These are phyloP conservation scores for Drosophila mayri DNA, from an alignment of 1,140 invertebrate species.

Conservation along the genomic window DNA sequence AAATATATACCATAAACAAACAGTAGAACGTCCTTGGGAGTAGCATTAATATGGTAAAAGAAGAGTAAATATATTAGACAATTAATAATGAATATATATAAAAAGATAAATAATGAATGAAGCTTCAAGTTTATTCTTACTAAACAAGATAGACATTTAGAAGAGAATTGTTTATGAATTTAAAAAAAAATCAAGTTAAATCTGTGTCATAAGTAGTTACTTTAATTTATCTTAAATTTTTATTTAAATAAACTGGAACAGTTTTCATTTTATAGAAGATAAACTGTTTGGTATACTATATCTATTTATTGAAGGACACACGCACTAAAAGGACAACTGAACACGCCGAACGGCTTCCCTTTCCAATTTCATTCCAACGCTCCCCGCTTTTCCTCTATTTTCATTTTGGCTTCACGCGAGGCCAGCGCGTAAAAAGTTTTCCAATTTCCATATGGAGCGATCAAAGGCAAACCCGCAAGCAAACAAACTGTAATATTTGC, in stretches of 20 bases:
- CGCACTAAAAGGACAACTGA: conserved; percentile 65
- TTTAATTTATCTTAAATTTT: not conserved
- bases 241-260: not conserved
- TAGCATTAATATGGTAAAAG: not conserved
- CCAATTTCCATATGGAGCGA: conserved; percentile 77
- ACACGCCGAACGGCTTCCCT: conserved; percentile 23
- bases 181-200: too few relatives aligned
- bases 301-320: conserved; percentile 48
- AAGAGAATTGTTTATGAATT: not conserved
- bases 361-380: conserved; percentile 21
- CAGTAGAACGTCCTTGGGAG: conserved; percentile 23
- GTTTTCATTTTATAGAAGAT: not conserved
- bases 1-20: conserved; percentile 38
- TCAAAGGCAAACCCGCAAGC: conserved; percentile 66
- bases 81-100: not conserved
- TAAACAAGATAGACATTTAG: not conserved
- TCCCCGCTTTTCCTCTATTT: conserved; percentile 14
- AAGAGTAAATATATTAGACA: not conserved
- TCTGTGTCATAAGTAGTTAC: not conserved
- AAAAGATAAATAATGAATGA: too few relatives aligned
- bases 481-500: conserved; percentile 73
- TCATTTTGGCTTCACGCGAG: conserved; percentile 59
- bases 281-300: not conserved
- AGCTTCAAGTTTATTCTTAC: not conserved
- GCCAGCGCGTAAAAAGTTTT: conserved; percentile 71